Conservation (phyloP, 64 coral and sea anemone genomes). For the Astreopora myriophthalma region DNA sequence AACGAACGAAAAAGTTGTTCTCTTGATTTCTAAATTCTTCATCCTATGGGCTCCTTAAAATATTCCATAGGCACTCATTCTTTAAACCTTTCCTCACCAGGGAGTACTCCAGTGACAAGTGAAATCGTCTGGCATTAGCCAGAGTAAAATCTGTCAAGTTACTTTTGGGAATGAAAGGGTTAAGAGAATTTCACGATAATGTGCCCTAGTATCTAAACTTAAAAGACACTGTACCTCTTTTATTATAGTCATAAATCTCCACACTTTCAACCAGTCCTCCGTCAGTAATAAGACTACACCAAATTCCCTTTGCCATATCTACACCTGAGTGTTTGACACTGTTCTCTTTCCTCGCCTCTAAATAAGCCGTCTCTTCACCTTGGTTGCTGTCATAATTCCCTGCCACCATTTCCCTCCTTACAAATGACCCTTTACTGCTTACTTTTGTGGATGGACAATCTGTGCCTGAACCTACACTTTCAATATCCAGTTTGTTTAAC, state of each 20-base stretch:
- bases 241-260: slow-evolving; percentile 58
- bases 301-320: slow-evolving; percentile 38
- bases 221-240: slow-evolving; percentile 41
- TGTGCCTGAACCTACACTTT: slow-evolving; percentile 28
- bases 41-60: too few relatives aligned
- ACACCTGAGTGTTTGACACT: not conserved
- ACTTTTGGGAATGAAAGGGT: too few relatives aligned
- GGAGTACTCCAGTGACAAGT: too few relatives aligned
- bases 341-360: not conserved
- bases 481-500: slow-evolving; percentile 19
- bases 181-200: too few relatives aligned
- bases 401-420: not conserved
- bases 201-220: too few relatives aligned
- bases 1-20: too few relatives aligned
- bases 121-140: too few relatives aligned
- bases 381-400: not conserved
- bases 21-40: too few relatives aligned
- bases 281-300: slow-evolving; percentile 69
- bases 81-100: too few relatives aligned
- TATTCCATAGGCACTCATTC: too few relatives aligned
- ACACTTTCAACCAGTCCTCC: slow-evolving; percentile 51
- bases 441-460: not conserved
- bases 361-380: not conserved
- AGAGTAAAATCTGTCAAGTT: too few relatives aligned
- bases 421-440: not conserved